Evolutionary conservation across 2,888 invertebrate species (phyloP).

Genomic region (Saturnia japonica): DNA sequence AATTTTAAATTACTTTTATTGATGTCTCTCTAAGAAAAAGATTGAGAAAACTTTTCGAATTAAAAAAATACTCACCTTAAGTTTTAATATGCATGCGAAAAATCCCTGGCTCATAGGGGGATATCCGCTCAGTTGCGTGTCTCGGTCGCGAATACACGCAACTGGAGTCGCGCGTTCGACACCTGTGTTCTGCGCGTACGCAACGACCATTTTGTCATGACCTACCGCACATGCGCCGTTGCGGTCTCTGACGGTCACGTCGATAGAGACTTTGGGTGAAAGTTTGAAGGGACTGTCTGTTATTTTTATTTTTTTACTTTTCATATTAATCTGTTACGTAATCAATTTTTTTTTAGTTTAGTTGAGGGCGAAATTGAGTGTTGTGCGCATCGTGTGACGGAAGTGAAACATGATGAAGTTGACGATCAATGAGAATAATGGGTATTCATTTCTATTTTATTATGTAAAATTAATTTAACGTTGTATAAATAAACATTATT

Average conservation of each 20-base stretch:
- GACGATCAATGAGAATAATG: too few relatives aligned
- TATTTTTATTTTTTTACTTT: neutral
- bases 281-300: neutral
- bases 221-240: slow-evolving; percentile 36
- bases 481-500: too few relatives aligned
- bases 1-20: neutral
- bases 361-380: too few relatives aligned
- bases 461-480: too few relatives aligned
- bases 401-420: too few relatives aligned
- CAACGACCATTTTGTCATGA: slow-evolving; percentile 37
- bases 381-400: too few relatives aligned
- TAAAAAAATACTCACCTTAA: slow-evolving; percentile 11
- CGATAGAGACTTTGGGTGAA: neutral
- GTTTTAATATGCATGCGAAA: slow-evolving; percentile 22
- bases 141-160: slow-evolving; percentile 32
- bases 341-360: neutral
- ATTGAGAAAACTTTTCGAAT: neutral
- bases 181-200: slow-evolving; percentile 36
- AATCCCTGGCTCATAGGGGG: slow-evolving; percentile 24
- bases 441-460: too few relatives aligned
- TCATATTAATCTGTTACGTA: neutral
- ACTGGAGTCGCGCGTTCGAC: slow-evolving; percentile 27
- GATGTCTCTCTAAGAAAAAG: neutral
- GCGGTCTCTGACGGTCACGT: slow-evolving; percentile 26
- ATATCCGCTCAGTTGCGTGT: slow-evolving; percentile 43